A percentile compares a stretch with the other conserved stretches of the same genome.
phyloP scores from a whole-genome alignment of 2,888 invertebrate genomes.

The Icerya purchasi region DNA sequence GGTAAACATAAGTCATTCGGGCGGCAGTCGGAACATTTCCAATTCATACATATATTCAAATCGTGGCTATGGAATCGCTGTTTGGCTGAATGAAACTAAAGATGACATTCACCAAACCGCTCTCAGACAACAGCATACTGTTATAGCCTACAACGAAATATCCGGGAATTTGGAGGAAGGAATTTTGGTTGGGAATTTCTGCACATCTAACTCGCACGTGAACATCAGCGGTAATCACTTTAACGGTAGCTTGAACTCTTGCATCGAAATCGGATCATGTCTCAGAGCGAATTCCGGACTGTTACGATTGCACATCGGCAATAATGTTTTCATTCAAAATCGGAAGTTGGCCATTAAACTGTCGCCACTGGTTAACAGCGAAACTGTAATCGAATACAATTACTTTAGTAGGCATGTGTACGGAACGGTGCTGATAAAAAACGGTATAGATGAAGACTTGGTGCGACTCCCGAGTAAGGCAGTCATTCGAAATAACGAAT shows the following conservation, averaged over 20 bases:
- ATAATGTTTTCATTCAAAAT: constrained; percentile 62
- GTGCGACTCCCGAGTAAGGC: constrained; percentile 39
- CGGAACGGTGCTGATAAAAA: constrained; percentile 67
- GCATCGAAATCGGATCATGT: constrained; percentile 63
- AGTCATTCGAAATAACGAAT: constrained; percentile 64
- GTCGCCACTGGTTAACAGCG: constrained; percentile 58
- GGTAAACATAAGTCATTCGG: constrained; percentile 61
- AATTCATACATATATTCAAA: constrained; percentile 67
- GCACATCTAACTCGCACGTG: constrained; percentile 38
- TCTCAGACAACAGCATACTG: constrained; percentile 56
- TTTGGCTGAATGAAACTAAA: constrained; percentile 52
- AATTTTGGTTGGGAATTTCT: constrained; percentile 70
- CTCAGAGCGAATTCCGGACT: constrained; percentile 37
- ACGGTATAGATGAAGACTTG: constrained; percentile 25
- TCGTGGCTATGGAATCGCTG: constrained; percentile 63
- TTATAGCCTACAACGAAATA: constrained; percentile 68
- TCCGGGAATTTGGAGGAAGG: constrained; percentile 72
- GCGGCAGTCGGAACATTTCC: constrained; percentile 82
- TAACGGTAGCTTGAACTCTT: constrained; percentile 52
- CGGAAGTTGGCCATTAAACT: constrained; percentile 48
- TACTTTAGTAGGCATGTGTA: constrained; percentile 60
- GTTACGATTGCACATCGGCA: constrained; percentile 50
- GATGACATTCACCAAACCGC: constrained; percentile 17
- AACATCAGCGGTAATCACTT: constrained; percentile 87
- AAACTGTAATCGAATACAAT: constrained; percentile 65